A percentile compares a stretch with the other conserved stretches of the same genome.
Evolutionary conservation across 2,113 vertebrate species (phyloP).

Genomic region (Anolis carolinensis): DNA sequence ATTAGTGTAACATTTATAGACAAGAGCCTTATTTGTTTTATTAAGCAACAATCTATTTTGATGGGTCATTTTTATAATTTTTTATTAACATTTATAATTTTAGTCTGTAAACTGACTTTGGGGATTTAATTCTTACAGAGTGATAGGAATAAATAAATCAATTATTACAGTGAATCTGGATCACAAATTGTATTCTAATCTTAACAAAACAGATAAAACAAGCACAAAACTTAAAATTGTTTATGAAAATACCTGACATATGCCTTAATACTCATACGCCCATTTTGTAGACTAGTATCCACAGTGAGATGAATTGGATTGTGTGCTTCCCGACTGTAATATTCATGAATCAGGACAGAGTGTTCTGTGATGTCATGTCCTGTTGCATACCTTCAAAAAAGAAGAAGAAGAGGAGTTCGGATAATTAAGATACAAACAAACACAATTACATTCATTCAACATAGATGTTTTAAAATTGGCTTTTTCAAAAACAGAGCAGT

Average conservation of each 20-base stretch:
- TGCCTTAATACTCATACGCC: slow-evolving; percentile 96
- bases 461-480: not conserved
- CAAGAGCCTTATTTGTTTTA: not conserved
- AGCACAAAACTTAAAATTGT: not conserved
- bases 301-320: slow-evolving; percentile 96
- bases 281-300: slow-evolving; percentile 92
- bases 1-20: not conserved
- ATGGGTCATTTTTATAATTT: not conserved
- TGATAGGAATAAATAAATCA: not conserved
- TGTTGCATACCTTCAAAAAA: slow-evolving; percentile 89
- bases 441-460: not conserved
- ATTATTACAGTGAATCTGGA: not conserved
- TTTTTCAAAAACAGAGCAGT: not conserved
- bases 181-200: not conserved
- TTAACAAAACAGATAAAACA: not conserved
- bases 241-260: slow-evolving; percentile 87
- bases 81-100: not conserved
- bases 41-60: not conserved
- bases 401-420: not conserved
- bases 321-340: slow-evolving; percentile 95
- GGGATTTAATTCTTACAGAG: not conserved
- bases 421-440: not conserved
- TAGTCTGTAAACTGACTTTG: not conserved
- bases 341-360: slow-evolving; percentile 96
- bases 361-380: slow-evolving; percentile 98